Base-by-base conservation (phyloP, 2,113 vertebrate species). In the Ahaetulla prasina region DNA sequence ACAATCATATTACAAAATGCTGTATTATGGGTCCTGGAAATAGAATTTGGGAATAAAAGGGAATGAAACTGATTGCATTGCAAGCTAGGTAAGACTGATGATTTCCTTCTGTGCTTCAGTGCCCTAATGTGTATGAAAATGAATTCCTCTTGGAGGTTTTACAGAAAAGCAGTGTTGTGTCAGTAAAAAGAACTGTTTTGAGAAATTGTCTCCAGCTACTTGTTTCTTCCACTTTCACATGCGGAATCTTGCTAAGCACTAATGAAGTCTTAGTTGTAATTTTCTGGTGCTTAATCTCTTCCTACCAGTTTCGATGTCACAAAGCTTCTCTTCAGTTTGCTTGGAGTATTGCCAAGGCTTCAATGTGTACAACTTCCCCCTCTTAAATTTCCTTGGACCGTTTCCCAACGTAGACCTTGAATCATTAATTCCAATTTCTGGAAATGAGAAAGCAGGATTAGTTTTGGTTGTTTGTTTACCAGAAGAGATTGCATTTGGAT, bases 61-160 rank as follows among this genome's bases (percentile, higher is more conserved):
- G 93, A 95, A 93, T 80, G 35, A 91, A 95, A 94, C n/a, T 0
- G 14, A 91, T 20, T 47, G 16, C 52, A 84, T 94, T 93, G 90
- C 92, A 93, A 93, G 93, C 94, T 90, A 96, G 45, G 92, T 95
- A 95, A 94, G 57, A 27, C 80, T 92, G n/a, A 22, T 90, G 85
- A 63, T 89, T 93, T 63, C 95, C 95, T 94, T 94, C 94, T 96
- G 93, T 63, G 94, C 63, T 80, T 93, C 47, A 55, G 25, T 91
- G 55, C 39, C 96, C 87, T 91, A 92, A 93, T 95, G 90, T 85
- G 54, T 91, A 95, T 96, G 93, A 94, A 91, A 95, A 96, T 90
- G 94, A 96, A 43, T 94, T 93, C 95, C 90, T 95, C 93, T 85
- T 53, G 91, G 95, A 96, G 87, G 91, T 90, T 93, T 54, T 94